A percentile compares a stretch with the other conserved stretches of the same genome.
These are phyloP conservation scores for Spea multiplicata DNA, from an alignment of 2,113 vertebrate genomes.

Conservation along the genomic window DNA sequence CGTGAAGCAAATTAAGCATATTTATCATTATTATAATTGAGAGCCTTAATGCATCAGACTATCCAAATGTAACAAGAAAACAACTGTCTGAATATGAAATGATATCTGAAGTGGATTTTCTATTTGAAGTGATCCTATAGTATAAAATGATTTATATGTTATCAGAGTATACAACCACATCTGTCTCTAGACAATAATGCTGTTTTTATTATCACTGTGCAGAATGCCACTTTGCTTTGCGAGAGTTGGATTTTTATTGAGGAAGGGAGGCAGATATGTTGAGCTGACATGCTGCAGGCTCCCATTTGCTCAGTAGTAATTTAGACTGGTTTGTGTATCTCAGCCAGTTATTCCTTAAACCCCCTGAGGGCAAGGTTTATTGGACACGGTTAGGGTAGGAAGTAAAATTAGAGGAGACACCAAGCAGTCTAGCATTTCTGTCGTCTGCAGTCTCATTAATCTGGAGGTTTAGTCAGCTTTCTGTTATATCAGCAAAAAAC, in stretches of 20 bases:
- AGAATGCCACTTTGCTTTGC: slow-evolving; percentile 22
- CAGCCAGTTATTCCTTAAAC: not conserved
- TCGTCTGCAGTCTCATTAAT: slow-evolving; percentile 56
- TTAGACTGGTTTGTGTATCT: slow-evolving; percentile 29
- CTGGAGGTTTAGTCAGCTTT: slow-evolving; percentile 55
- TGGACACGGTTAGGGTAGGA: slow-evolving; percentile 25
- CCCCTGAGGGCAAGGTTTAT: slow-evolving; percentile 33
- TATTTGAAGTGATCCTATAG: too few species aligned
- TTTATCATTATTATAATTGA: too few species aligned
- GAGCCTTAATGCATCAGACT: too few species aligned
- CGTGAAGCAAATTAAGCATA: too few species aligned
- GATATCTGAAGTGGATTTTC: too few species aligned
- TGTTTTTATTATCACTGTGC: slow-evolving; percentile 25
- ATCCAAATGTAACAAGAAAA: too few species aligned
- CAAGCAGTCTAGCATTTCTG: slow-evolving; percentile 55
- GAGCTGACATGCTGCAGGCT: slow-evolving; percentile 22
- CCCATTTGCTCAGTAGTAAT: slow-evolving; percentile 30
- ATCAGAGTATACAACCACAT: not conserved
- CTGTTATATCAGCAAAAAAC: slow-evolving; percentile 55
- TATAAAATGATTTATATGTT: too few species aligned
- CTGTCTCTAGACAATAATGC: slow-evolving; percentile 23
- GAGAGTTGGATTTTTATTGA: slow-evolving; percentile 26
- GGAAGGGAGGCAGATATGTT: not conserved
- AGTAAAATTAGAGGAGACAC: slow-evolving; percentile 55
- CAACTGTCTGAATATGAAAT: too few species aligned